phyloP scores from a whole-genome alignment of 2,888 invertebrate species.

The Podotricha telesiphe region DNA sequence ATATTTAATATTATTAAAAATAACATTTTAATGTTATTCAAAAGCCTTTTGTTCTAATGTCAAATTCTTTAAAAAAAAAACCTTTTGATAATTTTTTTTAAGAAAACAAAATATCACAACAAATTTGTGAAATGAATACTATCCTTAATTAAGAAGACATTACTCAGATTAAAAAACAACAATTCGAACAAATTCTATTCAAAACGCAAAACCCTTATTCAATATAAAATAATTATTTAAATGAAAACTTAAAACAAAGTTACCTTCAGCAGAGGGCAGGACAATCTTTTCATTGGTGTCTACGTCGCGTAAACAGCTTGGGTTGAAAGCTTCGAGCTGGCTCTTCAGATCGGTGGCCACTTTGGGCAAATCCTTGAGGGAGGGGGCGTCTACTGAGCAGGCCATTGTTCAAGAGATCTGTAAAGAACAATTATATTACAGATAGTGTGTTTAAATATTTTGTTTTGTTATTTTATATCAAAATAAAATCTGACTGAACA shows the following conservation, averaged over 20 bases:
- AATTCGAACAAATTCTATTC: not conserved
- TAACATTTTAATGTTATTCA: no score
- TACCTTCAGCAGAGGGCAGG: slow-evolving; percentile 97
- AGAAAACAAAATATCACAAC: no score
- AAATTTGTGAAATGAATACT: no score
- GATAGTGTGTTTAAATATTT: not conserved
- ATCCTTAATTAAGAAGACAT: no score
- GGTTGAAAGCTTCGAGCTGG: slow-evolving; percentile 95
- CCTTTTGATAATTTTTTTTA: no score
- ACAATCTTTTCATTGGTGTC: slow-evolving; percentile 96
- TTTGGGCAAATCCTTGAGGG: slow-evolving; percentile 95
- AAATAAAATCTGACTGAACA: no score
- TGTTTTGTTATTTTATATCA: not conserved
- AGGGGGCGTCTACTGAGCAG: slow-evolving; percentile 87
- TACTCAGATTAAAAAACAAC: not conserved
- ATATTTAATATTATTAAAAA: no score
- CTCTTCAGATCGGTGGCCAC: slow-evolving; percentile 94
- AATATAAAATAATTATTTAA: not conserved
- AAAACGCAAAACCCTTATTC: no score
- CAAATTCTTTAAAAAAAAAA: no score
- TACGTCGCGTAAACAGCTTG: slow-evolving; percentile 93
- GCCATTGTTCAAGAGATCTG: slow-evolving; percentile 70
- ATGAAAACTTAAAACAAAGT: not conserved
- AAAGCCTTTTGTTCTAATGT: no score
- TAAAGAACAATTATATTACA: slow-evolving; percentile 45